Base-by-base conservation (phyloP, 2,888 invertebrate species). In the Neelides folsomi region DNA sequence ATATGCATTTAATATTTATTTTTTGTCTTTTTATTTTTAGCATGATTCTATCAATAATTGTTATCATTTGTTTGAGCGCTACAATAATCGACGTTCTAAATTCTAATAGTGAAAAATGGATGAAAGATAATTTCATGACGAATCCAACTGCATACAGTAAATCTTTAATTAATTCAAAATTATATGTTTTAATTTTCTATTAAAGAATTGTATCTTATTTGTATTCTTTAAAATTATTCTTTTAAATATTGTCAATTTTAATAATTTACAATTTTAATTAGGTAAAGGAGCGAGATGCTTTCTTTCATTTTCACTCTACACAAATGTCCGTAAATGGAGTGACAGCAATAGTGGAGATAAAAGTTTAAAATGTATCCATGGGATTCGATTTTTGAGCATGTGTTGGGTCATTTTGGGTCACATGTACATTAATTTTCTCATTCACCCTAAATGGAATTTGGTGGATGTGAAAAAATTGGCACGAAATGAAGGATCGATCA, bases 281-380 rank as follows among this genome's bases (percentile, higher is more conserved):
- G 10, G 13, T 27, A 27, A 5, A 5, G 27, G 27, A 27, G 6
- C 42, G 8, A 19, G 34, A 16, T 40, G 36, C 7, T 16, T n/a
- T 1, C 37, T 75, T 65, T 73, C 78, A 0, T 84, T 85, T 70
- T 83, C 84, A 0, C 70, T 82, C 8, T 78, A 79, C 66, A 76
- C 75, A 54, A 80, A 81, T 16, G 65, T 77, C 8, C 68, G 68
- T 46, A 75, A 77, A 66, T 71, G 83, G 55, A 66, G 78, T 8
- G 76, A 74, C 16, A 75, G 77, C 0, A 73, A 74, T 1, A 67
- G 70, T 0, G 56, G 70, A 9, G 45, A 56, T 27, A 71, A 71
- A 41, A 77, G 80, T 61, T 79, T 84, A 58, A 73, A 77, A 37
- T 79, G 82, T 66, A 76, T 85, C 54, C 80, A 85, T 63, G 80